phyloP scores from a whole-genome alignment of 2,797 vertebrate genomes.

The Benthosema pterotum region DNA sequence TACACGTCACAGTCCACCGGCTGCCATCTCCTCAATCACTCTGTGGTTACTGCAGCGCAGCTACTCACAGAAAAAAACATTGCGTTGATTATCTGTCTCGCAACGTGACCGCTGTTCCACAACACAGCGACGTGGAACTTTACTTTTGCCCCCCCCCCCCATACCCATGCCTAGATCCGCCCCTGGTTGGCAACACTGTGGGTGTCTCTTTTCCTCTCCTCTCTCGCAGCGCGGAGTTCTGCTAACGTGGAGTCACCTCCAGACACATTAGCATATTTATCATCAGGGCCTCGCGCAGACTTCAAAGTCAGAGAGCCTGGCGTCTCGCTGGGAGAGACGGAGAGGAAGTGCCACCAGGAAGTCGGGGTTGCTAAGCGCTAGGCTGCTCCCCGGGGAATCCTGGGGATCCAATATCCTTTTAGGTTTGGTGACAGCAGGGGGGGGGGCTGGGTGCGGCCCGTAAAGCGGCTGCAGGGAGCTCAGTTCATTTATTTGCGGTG shows the following conservation, averaged over 20 bases:
- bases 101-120: too few species aligned
- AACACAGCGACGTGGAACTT: too few species aligned
- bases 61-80: too few species aligned
- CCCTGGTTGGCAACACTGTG: constrained; percentile 70
- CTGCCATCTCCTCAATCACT: too few species aligned
- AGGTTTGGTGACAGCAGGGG: constrained; percentile 39
- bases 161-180: too few species aligned
- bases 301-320: constrained; percentile 74
- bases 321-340: constrained; percentile 55
- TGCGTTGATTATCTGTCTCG: too few species aligned
- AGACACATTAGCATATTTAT: constrained; percentile 81
- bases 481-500: constrained; percentile 76
- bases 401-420: constrained; percentile 78
- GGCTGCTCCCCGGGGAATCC: constrained; percentile 57
- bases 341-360: constrained; percentile 72
- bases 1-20: too few species aligned
- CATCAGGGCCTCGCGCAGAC: constrained; percentile 74
- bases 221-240: constrained; percentile 68
- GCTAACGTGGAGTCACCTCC: constrained; percentile 72
- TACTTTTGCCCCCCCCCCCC: too few species aligned
- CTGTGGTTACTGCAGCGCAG: too few species aligned
- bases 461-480: constrained; percentile 54
- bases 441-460: constrained; percentile 43
- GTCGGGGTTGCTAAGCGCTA: constrained; percentile 65
- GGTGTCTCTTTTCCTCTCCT: constrained; percentile 61